Percentiles rank a stretch among this genome's conserved stretches.
Evolutionary conservation across 2,113 vertebrate genomes (phyloP).

Genomic region (Vimba vimba): DNA sequence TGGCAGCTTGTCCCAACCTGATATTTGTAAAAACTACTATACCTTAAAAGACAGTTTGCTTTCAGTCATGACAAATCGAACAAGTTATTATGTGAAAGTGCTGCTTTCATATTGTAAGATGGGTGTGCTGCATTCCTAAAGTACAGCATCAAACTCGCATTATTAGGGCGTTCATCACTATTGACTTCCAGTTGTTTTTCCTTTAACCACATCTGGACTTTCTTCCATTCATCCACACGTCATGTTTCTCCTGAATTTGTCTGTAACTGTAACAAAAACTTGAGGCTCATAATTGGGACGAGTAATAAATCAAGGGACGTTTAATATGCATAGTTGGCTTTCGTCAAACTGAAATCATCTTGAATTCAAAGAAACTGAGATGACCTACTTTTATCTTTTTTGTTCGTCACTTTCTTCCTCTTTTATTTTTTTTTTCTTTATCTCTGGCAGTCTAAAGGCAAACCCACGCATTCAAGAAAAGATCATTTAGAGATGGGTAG

Average conservation of each 20-base stretch:
- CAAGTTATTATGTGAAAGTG: neutral
- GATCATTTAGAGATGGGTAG: slow-evolving; percentile 5
- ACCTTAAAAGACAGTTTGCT: neutral
- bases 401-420: neutral
- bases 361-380: neutral
- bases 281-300: neutral
- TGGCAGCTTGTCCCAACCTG: neutral
- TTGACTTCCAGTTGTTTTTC: neutral
- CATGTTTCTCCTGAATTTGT: neutral
- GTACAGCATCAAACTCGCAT: slow-evolving; percentile 6
- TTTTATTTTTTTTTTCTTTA: neutral
- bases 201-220: neutral
- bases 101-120: neutral
- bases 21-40: neutral
- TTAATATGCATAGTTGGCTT: neutral
- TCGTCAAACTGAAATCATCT: neutral
- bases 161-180: neutral
- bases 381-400: slow-evolving; percentile 5
- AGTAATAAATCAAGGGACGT: neutral
- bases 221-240: neutral
- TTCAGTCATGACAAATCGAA: neutral
- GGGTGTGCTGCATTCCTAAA: slow-evolving; percentile 27
- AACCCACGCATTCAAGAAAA: slow-evolving; percentile 24
- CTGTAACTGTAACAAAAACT: neutral
- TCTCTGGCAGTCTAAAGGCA: slow-evolving; percentile 1